Evolutionary conservation across 1,140 invertebrate species (phyloP).

Genomic region (Doryteuthis pealeii): DNA sequence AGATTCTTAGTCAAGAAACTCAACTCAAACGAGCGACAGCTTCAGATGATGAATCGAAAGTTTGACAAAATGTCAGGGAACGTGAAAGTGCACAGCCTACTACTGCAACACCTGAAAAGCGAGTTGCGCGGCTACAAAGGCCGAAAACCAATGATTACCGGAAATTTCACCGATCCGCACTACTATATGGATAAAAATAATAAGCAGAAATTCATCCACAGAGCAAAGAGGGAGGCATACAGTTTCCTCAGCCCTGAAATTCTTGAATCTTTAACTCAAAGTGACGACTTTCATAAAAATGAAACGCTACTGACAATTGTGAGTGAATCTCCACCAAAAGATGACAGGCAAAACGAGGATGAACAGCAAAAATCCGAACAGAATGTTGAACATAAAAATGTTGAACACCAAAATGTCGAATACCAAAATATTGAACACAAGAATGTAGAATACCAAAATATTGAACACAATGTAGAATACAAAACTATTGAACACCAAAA

Average conservation of each 20-base stretch:
- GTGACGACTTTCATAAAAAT: background rate
- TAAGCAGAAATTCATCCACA: background rate
- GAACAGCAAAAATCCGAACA: too few species aligned
- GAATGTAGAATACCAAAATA: too few species aligned
- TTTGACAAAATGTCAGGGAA: background rate
- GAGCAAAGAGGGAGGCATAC: background rate
- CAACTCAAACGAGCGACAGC: background rate
- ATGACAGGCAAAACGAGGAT: too few species aligned
- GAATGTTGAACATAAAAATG: too few species aligned
- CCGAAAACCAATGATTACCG: background rate
- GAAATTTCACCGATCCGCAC: background rate
- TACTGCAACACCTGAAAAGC: background rate
- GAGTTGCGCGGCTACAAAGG: background rate
- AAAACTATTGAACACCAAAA: too few species aligned
- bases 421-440: too few species aligned
- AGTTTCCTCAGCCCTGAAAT: slow-evolving; percentile 1
- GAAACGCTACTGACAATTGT: background rate
- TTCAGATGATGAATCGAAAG: background rate
- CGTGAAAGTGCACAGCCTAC: background rate
- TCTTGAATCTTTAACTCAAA: background rate
- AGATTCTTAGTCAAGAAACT: background rate
- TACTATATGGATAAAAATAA: background rate
- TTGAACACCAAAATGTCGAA: too few species aligned
- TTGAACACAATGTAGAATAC: too few species aligned
- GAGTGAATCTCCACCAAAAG: background rate